Conservation (phyloP, 1,140 invertebrate genomes). For the Lepeophtheirus salmonis region DNA sequence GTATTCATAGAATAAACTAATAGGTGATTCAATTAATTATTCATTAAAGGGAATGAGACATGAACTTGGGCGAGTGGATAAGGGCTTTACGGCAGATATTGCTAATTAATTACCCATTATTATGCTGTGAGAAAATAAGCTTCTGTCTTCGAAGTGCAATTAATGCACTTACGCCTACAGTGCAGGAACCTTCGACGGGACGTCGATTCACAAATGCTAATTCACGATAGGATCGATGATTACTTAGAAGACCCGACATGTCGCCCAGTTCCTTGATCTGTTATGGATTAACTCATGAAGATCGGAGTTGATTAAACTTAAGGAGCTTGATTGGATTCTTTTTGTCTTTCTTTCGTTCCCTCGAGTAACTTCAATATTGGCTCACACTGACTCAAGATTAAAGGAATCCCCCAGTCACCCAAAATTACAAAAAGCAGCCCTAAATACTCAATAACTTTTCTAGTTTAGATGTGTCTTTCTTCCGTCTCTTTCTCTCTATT, state of each 20-base stretch:
- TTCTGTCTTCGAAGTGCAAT: not conserved
- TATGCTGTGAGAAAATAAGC: not conserved
- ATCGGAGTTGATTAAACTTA: too few species aligned
- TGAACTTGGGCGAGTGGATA: not conserved
- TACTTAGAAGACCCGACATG: not conserved
- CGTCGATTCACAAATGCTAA: not conserved
- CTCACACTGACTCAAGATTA: too few species aligned
- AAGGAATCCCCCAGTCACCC: too few species aligned
- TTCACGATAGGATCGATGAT: not conserved
- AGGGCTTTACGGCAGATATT: not conserved
- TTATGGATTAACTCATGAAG: too few species aligned
- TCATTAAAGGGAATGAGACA: not conserved
- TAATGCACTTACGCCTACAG: not conserved
- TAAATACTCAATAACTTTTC: too few species aligned
- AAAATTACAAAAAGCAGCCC: too few species aligned
- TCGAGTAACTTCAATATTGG: too few species aligned
- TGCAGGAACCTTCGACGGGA: constrained; percentile 7
- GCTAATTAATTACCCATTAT: not conserved
- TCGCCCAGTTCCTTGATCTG: too few species aligned
- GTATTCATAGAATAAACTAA: not conserved
- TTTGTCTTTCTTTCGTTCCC: too few species aligned
- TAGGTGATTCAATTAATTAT: not conserved
- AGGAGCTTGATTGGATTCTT: too few species aligned
- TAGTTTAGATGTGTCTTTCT: too few species aligned
- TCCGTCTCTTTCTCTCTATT: too few species aligned